These are phyloP conservation scores for Lymantria dispar DNA, from an alignment of 2,888 invertebrate species.

Conservation along the genomic window DNA sequence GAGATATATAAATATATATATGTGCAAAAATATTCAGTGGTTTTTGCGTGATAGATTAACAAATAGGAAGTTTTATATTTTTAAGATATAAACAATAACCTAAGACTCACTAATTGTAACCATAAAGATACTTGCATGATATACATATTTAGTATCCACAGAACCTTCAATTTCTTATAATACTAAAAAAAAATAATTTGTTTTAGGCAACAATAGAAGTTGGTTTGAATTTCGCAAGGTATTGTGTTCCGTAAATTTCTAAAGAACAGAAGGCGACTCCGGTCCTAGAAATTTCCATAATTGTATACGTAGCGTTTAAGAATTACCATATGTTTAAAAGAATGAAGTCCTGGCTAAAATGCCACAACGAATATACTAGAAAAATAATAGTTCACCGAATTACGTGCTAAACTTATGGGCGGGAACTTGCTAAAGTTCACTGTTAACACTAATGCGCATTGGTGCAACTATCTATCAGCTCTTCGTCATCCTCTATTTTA, in stretches of 20 bases:
- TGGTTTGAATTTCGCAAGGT: constrained; percentile 24
- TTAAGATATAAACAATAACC: no score
- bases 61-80: no score
- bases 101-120: background rate
- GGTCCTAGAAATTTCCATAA: constrained; percentile 21
- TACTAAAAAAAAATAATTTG: constrained; percentile 12
- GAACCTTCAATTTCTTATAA: background rate
- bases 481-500: no score
- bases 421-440: background rate
- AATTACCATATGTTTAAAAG: constrained; percentile 12
- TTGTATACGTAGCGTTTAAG: constrained; percentile 13
- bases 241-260: constrained; percentile 20
- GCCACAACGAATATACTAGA: background rate
- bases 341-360: constrained; percentile 13
- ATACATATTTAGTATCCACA: background rate
- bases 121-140: background rate
- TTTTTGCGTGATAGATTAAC: no score
- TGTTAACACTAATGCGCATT: no score
- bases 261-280: constrained; percentile 18
- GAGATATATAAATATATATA: no score
- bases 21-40: no score
- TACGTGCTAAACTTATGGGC: constrained; percentile 11
- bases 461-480: no score
- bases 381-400: background rate
- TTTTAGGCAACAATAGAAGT: constrained; percentile 8